A percentile compares a stretch with the other conserved stretches of the same genome.
These are phyloP conservation scores for Macrobrachium rosenbergii DNA, from an alignment of 1,140 invertebrate species.

Conservation along the genomic window DNA sequence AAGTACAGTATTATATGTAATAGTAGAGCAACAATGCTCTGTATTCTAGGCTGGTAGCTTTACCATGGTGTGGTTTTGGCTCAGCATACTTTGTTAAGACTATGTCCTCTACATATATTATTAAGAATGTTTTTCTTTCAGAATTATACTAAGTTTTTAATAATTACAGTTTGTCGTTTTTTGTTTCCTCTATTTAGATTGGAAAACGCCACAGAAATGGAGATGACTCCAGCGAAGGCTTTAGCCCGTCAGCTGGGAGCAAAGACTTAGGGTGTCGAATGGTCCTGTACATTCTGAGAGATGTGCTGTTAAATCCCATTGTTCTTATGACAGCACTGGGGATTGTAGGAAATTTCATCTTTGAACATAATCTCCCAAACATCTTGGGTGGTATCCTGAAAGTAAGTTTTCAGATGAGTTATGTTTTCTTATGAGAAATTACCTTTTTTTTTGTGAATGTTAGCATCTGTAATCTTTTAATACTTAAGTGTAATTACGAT, in stretches of 20 bases:
- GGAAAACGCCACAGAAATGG: constrained; percentile 25
- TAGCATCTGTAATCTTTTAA: background rate
- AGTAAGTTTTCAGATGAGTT: constrained; percentile 71
- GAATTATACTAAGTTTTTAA: background rate
- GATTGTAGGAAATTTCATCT: constrained; percentile 87
- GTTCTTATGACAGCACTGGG: constrained; percentile 94
- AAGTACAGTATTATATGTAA: too few relatives aligned
- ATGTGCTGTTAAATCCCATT: constrained; percentile 89
- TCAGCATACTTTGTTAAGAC: too few relatives aligned
- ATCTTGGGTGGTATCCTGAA: constrained; percentile 83
- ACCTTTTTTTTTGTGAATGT: background rate
- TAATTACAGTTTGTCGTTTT: background rate
- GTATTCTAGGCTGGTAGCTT: too few relatives aligned
- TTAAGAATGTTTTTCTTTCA: too few relatives aligned
- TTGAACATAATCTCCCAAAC: constrained; percentile 82
- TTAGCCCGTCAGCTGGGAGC: background rate
- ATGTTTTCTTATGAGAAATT: background rate
- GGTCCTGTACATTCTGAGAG: constrained; percentile 72
- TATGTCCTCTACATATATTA: too few relatives aligned
- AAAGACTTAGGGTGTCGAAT: constrained; percentile 23
- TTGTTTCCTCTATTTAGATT: constrained; percentile 12
- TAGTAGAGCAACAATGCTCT: too few relatives aligned
- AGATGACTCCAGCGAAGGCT: background rate
- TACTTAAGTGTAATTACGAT: too few relatives aligned
- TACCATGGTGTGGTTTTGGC: too few relatives aligned